Evolutionary conservation across 2,797 vertebrate genomes (phyloP).

Genomic region (Hirundo rustica): DNA sequence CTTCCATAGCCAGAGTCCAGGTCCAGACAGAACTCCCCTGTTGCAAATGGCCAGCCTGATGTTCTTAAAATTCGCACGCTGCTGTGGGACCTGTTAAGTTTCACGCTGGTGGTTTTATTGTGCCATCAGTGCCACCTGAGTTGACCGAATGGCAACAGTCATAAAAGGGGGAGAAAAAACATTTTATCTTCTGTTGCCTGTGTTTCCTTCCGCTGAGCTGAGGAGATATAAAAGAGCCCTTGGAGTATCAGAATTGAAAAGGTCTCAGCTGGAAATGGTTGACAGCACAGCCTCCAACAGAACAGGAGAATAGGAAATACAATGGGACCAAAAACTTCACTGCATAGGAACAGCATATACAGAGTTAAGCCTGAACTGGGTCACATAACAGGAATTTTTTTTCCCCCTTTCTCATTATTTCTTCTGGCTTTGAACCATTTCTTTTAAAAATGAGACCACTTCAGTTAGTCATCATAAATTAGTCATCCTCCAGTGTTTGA

Average conservation of each 20-base stretch:
- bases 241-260: background rate
- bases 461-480: slow-evolving; percentile 31
- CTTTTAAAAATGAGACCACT: slow-evolving; percentile 28
- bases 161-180: slow-evolving; percentile 19
- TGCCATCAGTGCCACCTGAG: background rate
- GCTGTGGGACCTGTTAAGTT: background rate
- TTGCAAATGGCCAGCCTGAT: background rate
- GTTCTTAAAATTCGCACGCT: background rate
- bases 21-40: background rate
- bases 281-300: background rate
- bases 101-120: background rate
- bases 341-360: background rate
- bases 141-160: background rate
- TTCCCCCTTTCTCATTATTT: background rate
- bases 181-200: background rate
- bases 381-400: background rate
- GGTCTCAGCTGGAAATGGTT: background rate
- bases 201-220: background rate
- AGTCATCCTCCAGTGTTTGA: slow-evolving; percentile 17
- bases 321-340: background rate
- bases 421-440: slow-evolving; percentile 10
- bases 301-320: background rate
- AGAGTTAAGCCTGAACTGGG: slow-evolving; percentile 2
- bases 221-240: background rate
- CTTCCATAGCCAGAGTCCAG: background rate